phyloP scores from a whole-genome alignment of 2,888 invertebrate genomes.

The Merodon equestris region DNA sequence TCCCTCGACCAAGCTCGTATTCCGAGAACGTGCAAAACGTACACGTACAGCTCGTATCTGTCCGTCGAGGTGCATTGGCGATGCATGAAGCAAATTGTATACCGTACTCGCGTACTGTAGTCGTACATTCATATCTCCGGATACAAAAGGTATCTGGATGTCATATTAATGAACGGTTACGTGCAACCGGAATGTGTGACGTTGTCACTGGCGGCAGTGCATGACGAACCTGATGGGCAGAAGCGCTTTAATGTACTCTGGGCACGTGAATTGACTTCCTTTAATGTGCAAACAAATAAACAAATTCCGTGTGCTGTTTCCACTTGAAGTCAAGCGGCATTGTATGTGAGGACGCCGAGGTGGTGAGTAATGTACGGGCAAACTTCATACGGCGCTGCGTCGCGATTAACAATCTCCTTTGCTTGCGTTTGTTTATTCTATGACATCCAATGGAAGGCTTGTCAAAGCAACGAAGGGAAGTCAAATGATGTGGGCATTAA shows the following conservation, averaged over 20 bases:
- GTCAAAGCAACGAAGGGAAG: background rate
- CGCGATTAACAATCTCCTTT: conserved; percentile 28
- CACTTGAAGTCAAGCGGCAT: conserved; percentile 26
- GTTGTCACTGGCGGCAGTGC: conserved; percentile 41
- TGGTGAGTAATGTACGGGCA: conserved; percentile 53
- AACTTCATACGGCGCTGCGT: conserved; percentile 46
- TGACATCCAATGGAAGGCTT: background rate
- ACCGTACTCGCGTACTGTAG: conserved; percentile 44
- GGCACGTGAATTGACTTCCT: conserved; percentile 67
- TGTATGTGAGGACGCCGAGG: background rate
- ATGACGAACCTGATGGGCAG: conserved; percentile 18
- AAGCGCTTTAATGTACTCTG: conserved; percentile 54
- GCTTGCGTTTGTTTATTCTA: background rate
- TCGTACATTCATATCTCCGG: conserved; percentile 37
- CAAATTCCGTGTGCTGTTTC: conserved; percentile 36
- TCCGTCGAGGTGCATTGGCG: conserved; percentile 43
- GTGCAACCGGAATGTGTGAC: conserved; percentile 64
- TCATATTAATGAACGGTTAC: conserved; percentile 66
- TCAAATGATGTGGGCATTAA: too few species aligned
- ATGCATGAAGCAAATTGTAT: conserved; percentile 50
- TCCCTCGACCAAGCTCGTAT: too few species aligned
- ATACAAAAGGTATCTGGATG: conserved; percentile 67
- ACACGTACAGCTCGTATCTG: conserved; percentile 17
- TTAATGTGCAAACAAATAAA: conserved; percentile 61
- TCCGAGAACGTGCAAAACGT: conserved; percentile 52